Base-by-base conservation (phyloP, 2,888 invertebrate species). In the Ischnus inquisitorius region DNA sequence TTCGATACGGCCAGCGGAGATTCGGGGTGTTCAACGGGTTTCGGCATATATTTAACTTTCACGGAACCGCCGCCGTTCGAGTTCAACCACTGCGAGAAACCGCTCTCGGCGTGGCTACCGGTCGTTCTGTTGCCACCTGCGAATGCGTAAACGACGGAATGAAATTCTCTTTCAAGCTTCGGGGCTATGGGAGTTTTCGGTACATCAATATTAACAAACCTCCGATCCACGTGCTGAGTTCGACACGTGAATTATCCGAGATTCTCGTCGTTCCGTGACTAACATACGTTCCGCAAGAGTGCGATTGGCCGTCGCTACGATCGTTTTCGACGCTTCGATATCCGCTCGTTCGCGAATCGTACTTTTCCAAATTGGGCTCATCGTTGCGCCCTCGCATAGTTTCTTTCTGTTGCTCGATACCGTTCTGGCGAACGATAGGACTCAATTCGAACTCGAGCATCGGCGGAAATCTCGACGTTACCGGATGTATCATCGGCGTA, bases 171-270 rank as follows among this genome's bases (percentile, higher is more conserved):
- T 34, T 34, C 34, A 8, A 6, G 8, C 1, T 34, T 34, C 6
- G 0, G 5, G 1, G 8, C 8, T 34, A 19, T 62, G n/a, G 48
- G 1, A 51, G 34, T 39, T 67, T 67, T 14, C 67, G 34, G 77
- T 86, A 19, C n/a, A 3, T 16, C 10, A 19, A 46, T 3, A 3
- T 22, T 14, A n/a, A 72, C 94, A 94, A 94, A 94, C 96, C 95
- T 90, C 94, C 95, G 91, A 96, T 95, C 96, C 96, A 96, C 83
- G 95, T 95, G 89, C 95, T 96, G 62, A 96, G 95, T 92, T 96
- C 96, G 87, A 95, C 94, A 92, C 95, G 95, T 16, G 95, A 95
- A 19, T 95, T 94, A 41, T 95, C 94, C 0, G 95, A 94, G 88
- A 94, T 93, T 87, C 94, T 94, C 0, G 94, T 94, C 93, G 95